Percentiles rank a stretch among this genome's conserved stretches.
Evolutionary conservation across 1,140 invertebrate species (phyloP).

Genomic region (Pseudomyrmex concolor): DNA sequence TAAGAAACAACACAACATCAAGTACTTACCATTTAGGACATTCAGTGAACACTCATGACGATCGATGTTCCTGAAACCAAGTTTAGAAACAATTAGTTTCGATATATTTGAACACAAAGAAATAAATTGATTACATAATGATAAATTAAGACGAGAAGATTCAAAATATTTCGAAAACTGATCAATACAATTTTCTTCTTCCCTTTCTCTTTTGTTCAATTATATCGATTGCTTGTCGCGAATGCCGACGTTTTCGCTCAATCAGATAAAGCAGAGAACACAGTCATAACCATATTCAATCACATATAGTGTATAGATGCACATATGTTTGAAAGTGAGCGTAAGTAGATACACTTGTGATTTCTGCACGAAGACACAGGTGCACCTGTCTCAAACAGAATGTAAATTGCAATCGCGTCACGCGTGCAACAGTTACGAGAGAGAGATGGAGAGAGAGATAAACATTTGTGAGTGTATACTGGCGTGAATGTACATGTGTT

Average conservation of each 20-base stretch:
- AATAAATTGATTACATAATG: background rate
- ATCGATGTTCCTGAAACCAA: constrained; percentile 15
- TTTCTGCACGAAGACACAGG: constrained; percentile 1
- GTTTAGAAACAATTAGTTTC: constrained; percentile 27
- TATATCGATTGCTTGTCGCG: constrained; percentile 51
- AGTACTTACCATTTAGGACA: constrained; percentile 36
- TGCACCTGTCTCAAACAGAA: constrained; percentile 66
- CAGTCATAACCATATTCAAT: background rate
- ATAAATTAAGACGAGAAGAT: constrained; percentile 29
- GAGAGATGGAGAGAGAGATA: constrained; percentile 51
- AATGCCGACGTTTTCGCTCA: constrained; percentile 25
- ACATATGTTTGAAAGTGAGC: background rate
- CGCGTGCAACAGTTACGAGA: constrained; percentile 64
- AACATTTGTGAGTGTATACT: background rate
- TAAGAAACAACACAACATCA: background rate
- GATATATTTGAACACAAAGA: background rate
- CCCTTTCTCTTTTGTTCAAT: constrained; percentile 29
- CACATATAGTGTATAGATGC: background rate
- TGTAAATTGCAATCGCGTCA: constrained; percentile 77
- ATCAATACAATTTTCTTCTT: background rate
- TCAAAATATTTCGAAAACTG: constrained; percentile 13
- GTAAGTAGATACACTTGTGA: background rate
- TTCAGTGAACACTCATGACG: background rate
- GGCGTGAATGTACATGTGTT: constrained; percentile 7
- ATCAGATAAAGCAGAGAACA: background rate